phyloP scores from a whole-genome alignment of 2,113 vertebrate species.

The Brachyistius frenatus region DNA sequence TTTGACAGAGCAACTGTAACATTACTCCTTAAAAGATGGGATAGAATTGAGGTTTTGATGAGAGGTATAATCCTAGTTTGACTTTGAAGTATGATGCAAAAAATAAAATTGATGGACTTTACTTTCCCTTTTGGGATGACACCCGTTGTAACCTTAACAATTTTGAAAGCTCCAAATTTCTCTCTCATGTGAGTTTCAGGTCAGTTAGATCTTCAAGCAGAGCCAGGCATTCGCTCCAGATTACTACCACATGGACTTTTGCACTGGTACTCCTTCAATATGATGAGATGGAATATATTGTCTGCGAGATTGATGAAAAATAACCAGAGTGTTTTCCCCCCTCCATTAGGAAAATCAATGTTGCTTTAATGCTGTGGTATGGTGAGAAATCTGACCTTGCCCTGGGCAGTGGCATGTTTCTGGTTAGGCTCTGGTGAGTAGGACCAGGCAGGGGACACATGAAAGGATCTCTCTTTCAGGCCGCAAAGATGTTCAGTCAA shows the following conservation, averaged over 20 bases:
- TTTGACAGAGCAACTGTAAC: constrained; percentile 48
- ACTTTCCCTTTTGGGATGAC: constrained; percentile 52
- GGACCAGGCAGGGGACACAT: constrained; percentile 81
- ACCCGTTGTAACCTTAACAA: constrained; percentile 62
- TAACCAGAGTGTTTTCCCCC: constrained; percentile 52
- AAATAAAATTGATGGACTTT: constrained; percentile 51
- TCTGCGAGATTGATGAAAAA: constrained; percentile 80
- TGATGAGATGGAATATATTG: constrained; percentile 79
- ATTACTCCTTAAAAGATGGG: constrained; percentile 35
- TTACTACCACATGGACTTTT: constrained; percentile 74
- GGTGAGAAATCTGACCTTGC: constrained; percentile 82
- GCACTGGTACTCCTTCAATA: constrained; percentile 51
- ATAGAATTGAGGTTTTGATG: constrained; percentile 54
- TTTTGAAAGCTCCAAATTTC: constrained; percentile 52
- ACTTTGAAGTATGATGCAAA: constrained; percentile 66
- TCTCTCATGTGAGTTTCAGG: constrained; percentile 66
- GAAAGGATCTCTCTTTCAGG: constrained; percentile 81
- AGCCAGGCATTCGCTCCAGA: constrained; percentile 59
- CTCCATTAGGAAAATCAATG: constrained; percentile 74
- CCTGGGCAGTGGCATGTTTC: constrained; percentile 83
- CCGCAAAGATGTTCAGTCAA: constrained; percentile 78
- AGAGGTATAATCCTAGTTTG: constrained; percentile 33
- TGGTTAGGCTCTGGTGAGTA: constrained; percentile 82
- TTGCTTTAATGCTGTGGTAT: constrained; percentile 73
- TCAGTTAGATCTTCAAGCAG: constrained; percentile 68